Evolutionary conservation across 2,888 invertebrate genomes (phyloP).

Genomic region (Eubasilissa splendida): DNA sequence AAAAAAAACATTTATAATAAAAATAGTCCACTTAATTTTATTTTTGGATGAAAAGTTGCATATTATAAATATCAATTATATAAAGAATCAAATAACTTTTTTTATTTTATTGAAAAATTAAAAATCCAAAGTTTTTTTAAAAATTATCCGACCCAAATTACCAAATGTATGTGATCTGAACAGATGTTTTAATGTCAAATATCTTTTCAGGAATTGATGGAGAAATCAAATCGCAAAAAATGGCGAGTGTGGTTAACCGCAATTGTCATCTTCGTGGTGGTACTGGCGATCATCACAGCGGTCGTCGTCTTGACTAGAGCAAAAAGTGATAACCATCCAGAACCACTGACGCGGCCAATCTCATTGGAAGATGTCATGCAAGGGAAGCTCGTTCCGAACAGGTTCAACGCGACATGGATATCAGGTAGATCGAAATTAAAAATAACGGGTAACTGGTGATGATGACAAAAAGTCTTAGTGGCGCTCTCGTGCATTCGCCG

Average conservation of each 20-base stretch:
- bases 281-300: slow-evolving; percentile 75
- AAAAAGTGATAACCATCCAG: slow-evolving; percentile 21
- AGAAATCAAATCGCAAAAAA: slow-evolving; percentile 72
- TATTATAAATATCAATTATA: no score
- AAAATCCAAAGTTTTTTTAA: no score
- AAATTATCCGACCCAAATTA: no score
- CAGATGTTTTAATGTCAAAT: neutral
- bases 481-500: no score
- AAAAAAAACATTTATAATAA: no score
- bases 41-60: no score
- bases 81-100: no score
- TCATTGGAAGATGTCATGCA: slow-evolving; percentile 81
- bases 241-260: slow-evolving; percentile 73
- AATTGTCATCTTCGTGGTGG: slow-evolving; percentile 71
- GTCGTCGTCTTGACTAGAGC: slow-evolving; percentile 71
- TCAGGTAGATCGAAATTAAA: slow-evolving; percentile 72
- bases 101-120: no score
- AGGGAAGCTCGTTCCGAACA: slow-evolving; percentile 76
- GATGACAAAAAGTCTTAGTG: no score
- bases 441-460: no score
- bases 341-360: slow-evolving; percentile 63
- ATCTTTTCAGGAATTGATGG: slow-evolving; percentile 75
- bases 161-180: no score
- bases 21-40: no score
- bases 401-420: slow-evolving; percentile 88